Evolutionary conservation across 2,888 invertebrate species (phyloP), one percentile per base, ranked within the genome.

Genomic region (Agrilus biguttatus): DNA sequence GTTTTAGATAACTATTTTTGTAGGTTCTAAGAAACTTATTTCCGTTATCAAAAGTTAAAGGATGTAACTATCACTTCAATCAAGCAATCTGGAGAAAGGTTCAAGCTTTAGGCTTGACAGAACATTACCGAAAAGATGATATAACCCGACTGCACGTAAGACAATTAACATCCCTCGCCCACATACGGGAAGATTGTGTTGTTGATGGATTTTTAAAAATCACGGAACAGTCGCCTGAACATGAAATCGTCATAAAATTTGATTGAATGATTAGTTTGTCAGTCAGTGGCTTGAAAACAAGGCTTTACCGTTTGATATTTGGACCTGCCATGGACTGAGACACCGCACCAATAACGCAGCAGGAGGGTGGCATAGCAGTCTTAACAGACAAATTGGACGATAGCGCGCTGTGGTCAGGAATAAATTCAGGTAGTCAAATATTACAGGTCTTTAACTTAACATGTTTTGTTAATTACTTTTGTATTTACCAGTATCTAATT

Each of bases 41-140:
- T 36, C 44, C 45, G n/a, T 17, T 7, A n/a, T 40, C 23, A 14
- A 19, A 33, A 23, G 41, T 45, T 36, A 28, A 43, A 13, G 45
- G 43, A n/a, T 49, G 44, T 19, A 37, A 42, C 33, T 50, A 44
- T 28, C 40, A 50, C 23, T 45, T 45, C n/a, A 44, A 41, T 32
- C 37, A 47, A 38, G 36, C 17, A 13, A n/a, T 49, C 12, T 50
- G 47, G 41, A 36, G 45, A 40, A 43, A 47, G 35, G 43, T 49
- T 17, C 46, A 46, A 47, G 28, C 39, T 8, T 35, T 46, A 28
- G 45, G 41, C 14, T 33, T 47, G 14, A 41, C 35, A 34, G 32
- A 21, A 19, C 35, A 38, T 10, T 39, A 47, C 37, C 17, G 13
- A 37, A 35, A 47, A 14, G 23, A 47, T 35, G 41, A 37, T 21